Conservation (phyloP, 2,113 vertebrate genomes). For the Zeus faber region DNA sequence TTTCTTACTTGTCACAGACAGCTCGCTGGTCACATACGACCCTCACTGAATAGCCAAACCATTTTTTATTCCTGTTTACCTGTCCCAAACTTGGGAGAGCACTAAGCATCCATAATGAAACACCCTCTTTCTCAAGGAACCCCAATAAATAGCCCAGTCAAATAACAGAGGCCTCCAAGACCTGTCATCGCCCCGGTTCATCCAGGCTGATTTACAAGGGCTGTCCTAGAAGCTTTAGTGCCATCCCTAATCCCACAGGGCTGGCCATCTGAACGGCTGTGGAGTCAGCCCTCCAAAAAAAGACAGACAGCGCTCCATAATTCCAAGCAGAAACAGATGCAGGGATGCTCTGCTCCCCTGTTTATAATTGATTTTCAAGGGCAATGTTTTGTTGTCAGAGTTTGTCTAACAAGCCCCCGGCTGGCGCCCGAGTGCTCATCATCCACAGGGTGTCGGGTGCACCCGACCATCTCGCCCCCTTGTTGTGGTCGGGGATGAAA, state of each 20-base stretch:
- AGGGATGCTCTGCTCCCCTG: slow-evolving; percentile 45
- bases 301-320: slow-evolving; percentile 55
- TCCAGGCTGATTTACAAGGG: slow-evolving; percentile 71
- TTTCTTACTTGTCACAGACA: slow-evolving; percentile 17
- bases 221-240: slow-evolving; percentile 61
- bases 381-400: slow-evolving; percentile 72
- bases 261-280: slow-evolving; percentile 49
- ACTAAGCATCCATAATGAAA: slow-evolving; percentile 45
- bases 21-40: slow-evolving; percentile 28
- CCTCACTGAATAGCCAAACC: slow-evolving; percentile 30
- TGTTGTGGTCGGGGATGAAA: slow-evolving; percentile 26
- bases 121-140: slow-evolving; percentile 34
- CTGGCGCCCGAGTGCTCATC: slow-evolving; percentile 67
- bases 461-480: background rate
- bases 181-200: slow-evolving; percentile 69
- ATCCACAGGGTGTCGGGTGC: slow-evolving; percentile 45
- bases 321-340: slow-evolving; percentile 75
- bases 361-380: slow-evolving; percentile 81
- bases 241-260: slow-evolving; percentile 67
- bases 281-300: slow-evolving; percentile 40
- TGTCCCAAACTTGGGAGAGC: slow-evolving; percentile 32
- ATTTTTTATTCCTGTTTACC: slow-evolving; percentile 52
- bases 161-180: slow-evolving; percentile 57
- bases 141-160: slow-evolving; percentile 62
- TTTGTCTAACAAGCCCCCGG: slow-evolving; percentile 71